Base-by-base conservation (phyloP, 2,797 vertebrate genomes). In the Selene dorsalis region DNA sequence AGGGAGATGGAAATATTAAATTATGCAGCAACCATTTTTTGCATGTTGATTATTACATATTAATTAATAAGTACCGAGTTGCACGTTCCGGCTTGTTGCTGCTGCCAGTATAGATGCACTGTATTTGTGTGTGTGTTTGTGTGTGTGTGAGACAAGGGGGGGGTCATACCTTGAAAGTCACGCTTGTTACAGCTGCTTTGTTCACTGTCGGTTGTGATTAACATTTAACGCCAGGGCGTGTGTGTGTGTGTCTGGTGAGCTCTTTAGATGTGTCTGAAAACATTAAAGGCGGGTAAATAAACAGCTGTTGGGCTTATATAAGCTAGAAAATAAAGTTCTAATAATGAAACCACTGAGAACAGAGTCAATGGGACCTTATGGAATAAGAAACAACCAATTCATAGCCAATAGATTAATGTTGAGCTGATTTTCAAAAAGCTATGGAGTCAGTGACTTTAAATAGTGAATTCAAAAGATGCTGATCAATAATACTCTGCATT, bases 141-240 rank as follows among this genome's bases (percentile, higher is more conserved):
- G 22, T 43, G 63, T 67, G 53, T 12, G 24, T 16, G 28, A n/a
- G 3, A 12, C 0, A 6, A 45, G 6, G 20, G 20, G 5, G 45
- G 24, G 32, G 64, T 85, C 68, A 75, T 82, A 85, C 82, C 82
- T 84, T 83, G 73, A 84, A 86, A 84, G 57, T 75, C 61, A 60
- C 32, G 12, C 60, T 52, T 79, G 82, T 83, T 79, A 66, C 66
- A 72, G 58, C 75, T 77, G 66, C 56, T 75, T 88, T 87, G 41
- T 69, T 77, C 64, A 35, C 2, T 76, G 83, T 87, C 58, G 1
- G 57, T 72, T 86, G 57, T 48, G 79, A 84, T 87, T 85, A 87
- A 61, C 66, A 60, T 59, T 56, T 63, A 75, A 72, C 83, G 62
- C 35, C 7, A 11, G 60, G 69, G 69, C 22, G 32, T 59, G 76